Evolutionary conservation across 2,797 vertebrate genomes (phyloP).

Genomic region (Hephaestus fuliginosus): DNA sequence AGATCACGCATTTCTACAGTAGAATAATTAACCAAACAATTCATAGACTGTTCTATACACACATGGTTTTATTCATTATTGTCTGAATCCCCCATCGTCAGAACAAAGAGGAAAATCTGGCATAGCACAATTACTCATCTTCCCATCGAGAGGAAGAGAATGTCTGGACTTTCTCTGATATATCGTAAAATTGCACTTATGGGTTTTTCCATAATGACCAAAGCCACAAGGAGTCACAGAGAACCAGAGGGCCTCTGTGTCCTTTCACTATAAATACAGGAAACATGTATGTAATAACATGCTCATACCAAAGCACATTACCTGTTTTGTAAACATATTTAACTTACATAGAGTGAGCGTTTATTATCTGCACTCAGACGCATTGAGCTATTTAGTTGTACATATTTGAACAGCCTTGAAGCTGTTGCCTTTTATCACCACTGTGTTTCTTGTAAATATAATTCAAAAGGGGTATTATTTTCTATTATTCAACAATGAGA

Average conservation of each 20-base stretch:
- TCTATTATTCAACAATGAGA: constrained; percentile 46
- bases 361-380: constrained; percentile 53
- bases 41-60: constrained; percentile 2
- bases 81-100: neutral
- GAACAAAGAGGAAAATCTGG: constrained; percentile 26
- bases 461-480: constrained; percentile 51
- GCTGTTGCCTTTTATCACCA: constrained; percentile 33
- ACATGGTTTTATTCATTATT: constrained; percentile 18
- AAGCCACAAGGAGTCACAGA: constrained; percentile 32
- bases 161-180: constrained; percentile 19
- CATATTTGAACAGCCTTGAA: constrained; percentile 57
- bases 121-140: constrained; percentile 25
- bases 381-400: constrained; percentile 68
- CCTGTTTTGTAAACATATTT: constrained; percentile 45
- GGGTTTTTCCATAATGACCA: constrained; percentile 38
- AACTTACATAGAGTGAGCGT: constrained; percentile 59
- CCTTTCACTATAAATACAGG: constrained; percentile 11
- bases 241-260: neutral
- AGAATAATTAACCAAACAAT: neutral
- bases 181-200: constrained; percentile 21
- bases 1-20: constrained; percentile 5
- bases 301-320: constrained; percentile 46
- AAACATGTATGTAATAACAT: constrained; percentile 31
- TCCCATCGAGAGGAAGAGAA: neutral
- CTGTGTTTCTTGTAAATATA: constrained; percentile 69